These are phyloP conservation scores for Calameuta pallipes DNA, from an alignment of 2,888 invertebrate genomes.

Conservation along the genomic window DNA sequence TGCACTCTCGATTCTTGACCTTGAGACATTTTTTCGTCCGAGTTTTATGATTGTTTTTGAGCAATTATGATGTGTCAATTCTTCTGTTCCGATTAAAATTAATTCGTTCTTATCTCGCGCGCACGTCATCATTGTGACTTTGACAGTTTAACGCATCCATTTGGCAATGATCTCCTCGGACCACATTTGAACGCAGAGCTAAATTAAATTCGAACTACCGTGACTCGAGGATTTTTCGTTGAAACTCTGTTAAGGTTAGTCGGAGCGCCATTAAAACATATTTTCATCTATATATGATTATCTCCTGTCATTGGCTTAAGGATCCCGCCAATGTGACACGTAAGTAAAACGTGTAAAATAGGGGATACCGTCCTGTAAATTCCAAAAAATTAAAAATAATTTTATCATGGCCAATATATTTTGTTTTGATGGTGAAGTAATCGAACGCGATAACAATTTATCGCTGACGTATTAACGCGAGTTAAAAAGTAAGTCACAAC, in stretches of 20 bases:
- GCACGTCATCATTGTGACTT: slow-evolving; percentile 1
- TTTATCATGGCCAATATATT: no score
- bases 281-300: not conserved
- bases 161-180: not conserved
- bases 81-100: slow-evolving; percentile 27
- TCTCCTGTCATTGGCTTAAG: not conserved
- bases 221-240: not conserved
- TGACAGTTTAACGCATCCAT: slow-evolving; percentile 8
- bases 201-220: not conserved
- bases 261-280: slow-evolving; percentile 26
- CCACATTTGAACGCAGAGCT: not conserved
- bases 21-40: slow-evolving; percentile 36
- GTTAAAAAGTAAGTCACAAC: not conserved
- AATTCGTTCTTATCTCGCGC: slow-evolving; percentile 17
- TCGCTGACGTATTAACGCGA: not conserved
- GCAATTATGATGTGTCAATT: slow-evolving; percentile 47
- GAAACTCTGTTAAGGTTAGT: slow-evolving; percentile 28
- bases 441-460: not conserved
- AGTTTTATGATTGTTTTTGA: slow-evolving; percentile 43
- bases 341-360: not conserved
- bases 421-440: not conserved
- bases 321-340: not conserved
- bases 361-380: not conserved
- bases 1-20: slow-evolving; percentile 35
- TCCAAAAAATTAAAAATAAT: not conserved